Conservation (phyloP, 2,113 vertebrate species). For the Eulemur macaco region DNA sequence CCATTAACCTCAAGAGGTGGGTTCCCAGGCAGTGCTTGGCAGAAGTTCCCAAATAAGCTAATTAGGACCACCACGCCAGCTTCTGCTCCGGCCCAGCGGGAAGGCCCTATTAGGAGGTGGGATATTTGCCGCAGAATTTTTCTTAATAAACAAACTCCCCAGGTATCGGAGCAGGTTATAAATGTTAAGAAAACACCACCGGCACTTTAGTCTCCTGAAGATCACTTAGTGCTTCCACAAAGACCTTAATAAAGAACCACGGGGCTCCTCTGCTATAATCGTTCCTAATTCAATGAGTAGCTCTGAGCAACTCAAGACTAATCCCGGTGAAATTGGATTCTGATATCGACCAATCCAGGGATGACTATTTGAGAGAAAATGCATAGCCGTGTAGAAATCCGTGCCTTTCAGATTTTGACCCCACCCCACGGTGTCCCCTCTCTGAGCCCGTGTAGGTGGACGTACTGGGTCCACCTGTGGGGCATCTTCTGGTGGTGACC, state of each 20-base stretch:
- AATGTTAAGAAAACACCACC: slow-evolving; percentile 75
- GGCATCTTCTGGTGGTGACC: neutral
- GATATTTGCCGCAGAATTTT: slow-evolving; percentile 44
- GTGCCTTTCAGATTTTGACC: neutral
- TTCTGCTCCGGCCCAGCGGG: neutral
- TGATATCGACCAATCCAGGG: slow-evolving; percentile 77
- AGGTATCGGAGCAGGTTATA: slow-evolving; percentile 33
- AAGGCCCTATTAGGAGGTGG: slow-evolving; percentile 54
- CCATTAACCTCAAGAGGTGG: neutral
- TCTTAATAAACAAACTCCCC: slow-evolving; percentile 73
- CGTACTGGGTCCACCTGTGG: neutral
- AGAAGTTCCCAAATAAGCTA: neutral
- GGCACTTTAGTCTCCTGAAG: slow-evolving; percentile 75
- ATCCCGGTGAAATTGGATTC: slow-evolving; percentile 84
- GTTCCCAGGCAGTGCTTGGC: neutral
- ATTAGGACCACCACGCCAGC: neutral
- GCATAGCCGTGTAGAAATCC: slow-evolving; percentile 18
- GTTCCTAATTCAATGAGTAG: slow-evolving; percentile 81
- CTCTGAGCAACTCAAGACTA: slow-evolving; percentile 80
- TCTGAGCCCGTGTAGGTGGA: slow-evolving; percentile 18
- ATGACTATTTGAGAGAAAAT: slow-evolving; percentile 61
- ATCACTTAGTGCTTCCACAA: slow-evolving; percentile 75
- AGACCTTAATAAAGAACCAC: slow-evolving; percentile 78
- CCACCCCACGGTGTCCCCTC: neutral
- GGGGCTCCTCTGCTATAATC: slow-evolving; percentile 79